These are phyloP conservation scores for Baryphthengus martii DNA, from an alignment of 2,113 vertebrate species.

Conservation along the genomic window DNA sequence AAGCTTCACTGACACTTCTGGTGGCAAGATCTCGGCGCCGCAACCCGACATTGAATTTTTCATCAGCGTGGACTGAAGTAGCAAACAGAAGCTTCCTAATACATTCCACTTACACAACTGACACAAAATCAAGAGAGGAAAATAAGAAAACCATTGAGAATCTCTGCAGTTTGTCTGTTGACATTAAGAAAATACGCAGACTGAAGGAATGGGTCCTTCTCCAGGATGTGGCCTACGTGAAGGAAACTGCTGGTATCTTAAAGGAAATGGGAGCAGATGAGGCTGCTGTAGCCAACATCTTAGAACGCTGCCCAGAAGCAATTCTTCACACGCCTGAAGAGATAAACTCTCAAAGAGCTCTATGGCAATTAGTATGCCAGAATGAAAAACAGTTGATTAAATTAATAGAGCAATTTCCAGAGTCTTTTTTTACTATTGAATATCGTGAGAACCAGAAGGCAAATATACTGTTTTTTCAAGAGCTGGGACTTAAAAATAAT, in stretches of 20 bases:
- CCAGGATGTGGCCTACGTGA: constrained; percentile 77
- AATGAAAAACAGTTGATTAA: constrained; percentile 79
- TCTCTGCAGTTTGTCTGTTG: constrained; percentile 80
- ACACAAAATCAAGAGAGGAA: constrained; percentile 62
- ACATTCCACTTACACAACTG: background rate
- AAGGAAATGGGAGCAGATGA: constrained; percentile 80
- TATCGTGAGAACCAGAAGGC: constrained; percentile 78
- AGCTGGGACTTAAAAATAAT: constrained; percentile 84
- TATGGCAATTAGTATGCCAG: constrained; percentile 87
- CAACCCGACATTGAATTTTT: background rate
- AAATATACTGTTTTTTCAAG: constrained; percentile 86
- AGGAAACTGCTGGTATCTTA: constrained; percentile 79
- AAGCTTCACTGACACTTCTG: constrained; percentile 1
- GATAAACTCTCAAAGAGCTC: constrained; percentile 75
- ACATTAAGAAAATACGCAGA: constrained; percentile 85
- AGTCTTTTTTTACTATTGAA: constrained; percentile 85
- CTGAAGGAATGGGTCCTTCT: constrained; percentile 87
- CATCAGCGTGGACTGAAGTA: background rate
- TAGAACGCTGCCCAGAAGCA: constrained; percentile 85
- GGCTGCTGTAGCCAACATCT: constrained; percentile 73
- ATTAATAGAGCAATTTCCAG: constrained; percentile 90
- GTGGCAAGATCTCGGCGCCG: background rate
- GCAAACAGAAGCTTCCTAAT: background rate
- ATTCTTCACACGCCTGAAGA: constrained; percentile 81
- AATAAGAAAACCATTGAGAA: constrained; percentile 79